Evolutionary conservation across 37 sponge, comb jelly and placozoan genomes (phyloP), one percentile per base, ranked within the genome.

Genomic region (Haliclona indistincta): DNA sequence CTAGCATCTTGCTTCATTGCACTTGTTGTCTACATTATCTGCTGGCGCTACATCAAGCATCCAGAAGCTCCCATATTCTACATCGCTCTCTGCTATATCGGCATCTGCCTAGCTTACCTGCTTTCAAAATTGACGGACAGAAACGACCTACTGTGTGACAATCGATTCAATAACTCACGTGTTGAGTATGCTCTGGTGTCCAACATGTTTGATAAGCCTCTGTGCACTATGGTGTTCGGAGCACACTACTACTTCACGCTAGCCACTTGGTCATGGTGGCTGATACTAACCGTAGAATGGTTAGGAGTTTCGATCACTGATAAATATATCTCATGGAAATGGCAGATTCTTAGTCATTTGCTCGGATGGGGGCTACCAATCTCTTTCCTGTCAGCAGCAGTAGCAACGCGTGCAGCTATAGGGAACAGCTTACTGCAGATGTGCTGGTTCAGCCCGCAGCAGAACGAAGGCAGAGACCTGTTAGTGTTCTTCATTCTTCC

Each of bases 251-350:
- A 77, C 45, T 80, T 54, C n/a, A 74, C 81, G 0, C 54, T 89
- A 2, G 79, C 80, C n/a, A 79, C 69, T 19, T 84, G 84, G 85
- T 43, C 23, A 5, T 89, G 90, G 90, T 84, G 90, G 84, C 30
- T 43, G 0, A 56, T 70, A 2, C 38, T 79, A 11, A 70, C 69
- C 2, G 8, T 75, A 7, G 60, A 78, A 53, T 89, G 90, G 90
- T 56, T 83, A 25, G 39, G 79, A 10, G 43, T 49, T 15, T 51
- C 39, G 11, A 32, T 75, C 6, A 47, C 38, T 11, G n/a, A 23
- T 4, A 74, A 22, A 22, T 17, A 43, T 33, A 58, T 74, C 20
- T 25, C n/a, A 35, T 34, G 2, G 30, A 74, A 38, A 30, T 54
- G 66, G 49, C 20, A 54, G 3, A 33, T 73, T 2, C 37, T 72